Evolutionary conservation across 2,797 vertebrate species (phyloP), one percentile per base, ranked within the genome.

Genomic region (Loriculus beryllinus): DNA sequence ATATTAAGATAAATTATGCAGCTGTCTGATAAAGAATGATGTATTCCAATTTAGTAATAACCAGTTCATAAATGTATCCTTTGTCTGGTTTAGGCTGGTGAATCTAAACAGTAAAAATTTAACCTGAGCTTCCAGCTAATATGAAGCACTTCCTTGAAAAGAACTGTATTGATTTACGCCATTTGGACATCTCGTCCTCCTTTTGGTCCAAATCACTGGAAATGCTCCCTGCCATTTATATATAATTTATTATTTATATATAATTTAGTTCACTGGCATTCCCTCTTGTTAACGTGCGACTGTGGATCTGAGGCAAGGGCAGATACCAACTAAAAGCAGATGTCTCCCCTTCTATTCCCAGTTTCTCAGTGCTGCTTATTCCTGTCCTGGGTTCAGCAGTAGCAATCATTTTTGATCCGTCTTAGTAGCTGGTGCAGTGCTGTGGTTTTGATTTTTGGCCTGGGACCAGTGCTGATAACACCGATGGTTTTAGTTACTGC

Each of bases 1-100:
- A 88, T 8, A 76, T 47, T 62, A 75, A 68, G 37, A 65, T 75
- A 49, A 76, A 31, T 67, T 81, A 60, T 37, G 31, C 21, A 69
- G 13, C 23, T 75, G 35, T 33, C n/a, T 56, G 43, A 57, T 81
- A 86, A 76, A 11, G 17, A 64, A 13, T 54, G n/a, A 60, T 89
- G 78, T 88, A 51, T 49, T 88, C 88, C 33, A 77, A 76, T 69
- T 86, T 78, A 74, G 33, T 82, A 70, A 86, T 63, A 69, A 76
- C 4, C 6, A 15, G 2, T 70, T 84, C 35, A 52, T 21, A 91
- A 89, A 64, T 37, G 43, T 51, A 74, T 4, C 7, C 4, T 7
- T 63, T 52, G 18, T 70, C 43, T 87, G 26, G 16, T 19, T 82
- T 65, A 64, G 9, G 26, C 4, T 76, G 20, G 37, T 57, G 10